A percentile compares a stretch with the other conserved stretches of the same genome.
phyloP scores from a whole-genome alignment of 2,797 vertebrate genomes.

The Melanotaenia boesemani region DNA sequence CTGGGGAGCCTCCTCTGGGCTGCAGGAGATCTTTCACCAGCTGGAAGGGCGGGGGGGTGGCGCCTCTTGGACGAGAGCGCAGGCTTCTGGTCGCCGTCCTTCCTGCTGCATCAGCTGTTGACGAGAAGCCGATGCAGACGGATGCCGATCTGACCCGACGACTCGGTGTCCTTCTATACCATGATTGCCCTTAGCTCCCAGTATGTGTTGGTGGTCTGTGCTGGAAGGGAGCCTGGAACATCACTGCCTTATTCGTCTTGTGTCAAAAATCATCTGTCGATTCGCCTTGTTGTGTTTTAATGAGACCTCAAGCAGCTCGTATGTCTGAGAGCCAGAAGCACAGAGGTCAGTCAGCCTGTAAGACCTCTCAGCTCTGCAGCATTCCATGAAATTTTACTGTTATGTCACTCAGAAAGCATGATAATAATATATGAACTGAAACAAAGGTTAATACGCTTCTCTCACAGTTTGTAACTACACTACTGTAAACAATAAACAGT shows the following conservation, averaged over 20 bases:
- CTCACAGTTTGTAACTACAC: background rate
- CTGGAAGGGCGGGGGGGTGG: background rate
- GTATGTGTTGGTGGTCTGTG: conserved; percentile 19
- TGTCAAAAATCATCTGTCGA: conserved; percentile 24
- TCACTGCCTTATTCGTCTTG: conserved; percentile 61
- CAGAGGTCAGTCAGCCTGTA: background rate
- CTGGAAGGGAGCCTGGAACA: conserved; percentile 31
- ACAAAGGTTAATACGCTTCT: background rate
- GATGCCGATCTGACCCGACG: background rate
- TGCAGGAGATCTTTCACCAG: conserved; percentile 26
- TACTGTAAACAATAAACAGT: background rate
- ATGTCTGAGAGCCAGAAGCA: background rate
- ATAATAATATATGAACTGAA: background rate
- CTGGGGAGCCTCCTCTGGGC: conserved; percentile 11
- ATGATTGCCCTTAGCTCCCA: conserved; percentile 38
- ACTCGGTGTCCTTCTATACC: conserved; percentile 37
- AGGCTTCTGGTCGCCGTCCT: background rate
- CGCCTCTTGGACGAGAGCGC: conserved; percentile 21
- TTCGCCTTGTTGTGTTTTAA: conserved; percentile 10
- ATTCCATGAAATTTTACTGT: conserved; percentile 9
- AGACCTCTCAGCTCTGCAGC: background rate
- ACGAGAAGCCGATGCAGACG: conserved; percentile 9
- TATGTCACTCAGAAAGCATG: background rate
- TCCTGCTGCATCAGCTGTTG: conserved; percentile 1
- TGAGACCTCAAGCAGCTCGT: conserved; percentile 11